Conservation (phyloP, 2,113 vertebrate genomes). For the Nesoenas mayeri region DNA sequence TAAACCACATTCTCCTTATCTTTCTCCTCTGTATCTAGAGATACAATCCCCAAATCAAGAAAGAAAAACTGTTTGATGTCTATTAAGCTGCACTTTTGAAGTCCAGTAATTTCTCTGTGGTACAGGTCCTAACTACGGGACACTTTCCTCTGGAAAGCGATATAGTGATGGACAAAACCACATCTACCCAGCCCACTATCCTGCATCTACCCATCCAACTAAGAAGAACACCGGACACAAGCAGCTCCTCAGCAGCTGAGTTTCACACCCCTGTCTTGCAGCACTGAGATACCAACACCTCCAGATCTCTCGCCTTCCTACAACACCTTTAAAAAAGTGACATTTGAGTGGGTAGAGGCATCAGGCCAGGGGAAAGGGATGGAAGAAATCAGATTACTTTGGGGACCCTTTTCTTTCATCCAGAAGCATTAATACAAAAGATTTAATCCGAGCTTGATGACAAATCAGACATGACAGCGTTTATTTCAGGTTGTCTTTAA, state of each 20-base stretch:
- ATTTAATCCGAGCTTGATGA: background rate
- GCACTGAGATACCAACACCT: background rate
- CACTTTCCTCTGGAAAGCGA: background rate
- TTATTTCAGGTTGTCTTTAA: background rate
- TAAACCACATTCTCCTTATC: background rate
- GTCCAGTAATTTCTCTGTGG: background rate
- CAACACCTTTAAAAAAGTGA: background rate
- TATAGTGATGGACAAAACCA: background rate
- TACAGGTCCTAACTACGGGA: background rate
- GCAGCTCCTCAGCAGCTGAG: background rate
- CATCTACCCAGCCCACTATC: background rate
- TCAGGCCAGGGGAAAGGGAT: background rate
- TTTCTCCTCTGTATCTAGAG: background rate
- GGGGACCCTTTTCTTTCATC: background rate
- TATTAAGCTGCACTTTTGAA: background rate
- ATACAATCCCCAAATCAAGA: background rate
- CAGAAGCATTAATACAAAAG: background rate
- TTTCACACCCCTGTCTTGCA: background rate
- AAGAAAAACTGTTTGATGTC: background rate
- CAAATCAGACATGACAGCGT: background rate
- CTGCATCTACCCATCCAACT: background rate
- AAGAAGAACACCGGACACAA: background rate
- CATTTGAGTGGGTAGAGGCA: background rate
- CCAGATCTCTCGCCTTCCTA: background rate
- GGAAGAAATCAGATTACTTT: background rate